Base-by-base conservation (phyloP, 64 coral and sea anemone species). In the Porites australiensis region DNA sequence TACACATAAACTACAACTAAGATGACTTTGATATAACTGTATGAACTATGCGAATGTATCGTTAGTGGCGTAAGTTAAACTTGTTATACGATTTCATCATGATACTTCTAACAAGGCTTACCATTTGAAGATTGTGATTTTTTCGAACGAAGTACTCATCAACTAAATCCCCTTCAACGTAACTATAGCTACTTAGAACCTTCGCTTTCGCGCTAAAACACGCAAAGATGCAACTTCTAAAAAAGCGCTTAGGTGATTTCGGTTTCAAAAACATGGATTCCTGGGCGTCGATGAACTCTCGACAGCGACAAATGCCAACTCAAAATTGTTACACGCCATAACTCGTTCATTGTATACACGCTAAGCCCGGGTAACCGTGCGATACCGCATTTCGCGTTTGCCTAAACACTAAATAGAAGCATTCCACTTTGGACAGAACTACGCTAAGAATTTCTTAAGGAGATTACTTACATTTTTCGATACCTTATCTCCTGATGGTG, bases 401-500 rank as follows among this genome's bases (percentile, higher is more conserved):
- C 81, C 81, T 84, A 65, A 50, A 61, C 81, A 44, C 64, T n/a
- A 11, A 11, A 76, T 47, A 76, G 44, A 75, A 46, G 45, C 15
- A 49, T 76, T 48, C 12, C 27, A 19, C 57, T 77, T 44, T 5
- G 9, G 43, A 15, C 46, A 51, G 6, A 84, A 11, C 50, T 7
- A 44, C 63, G 18, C 63, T 18, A 14, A 12, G 43, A 83, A 83
- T 83, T 84, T 46, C n/a, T 49, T 12, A 64, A 64, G 54, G 2
- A 69, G 81, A 68, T 84, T 69, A 84, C 16, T 84, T 22, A 44
- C 61, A 84, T 84, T 84, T 66, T 68, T 84, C 43, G 11, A 4
- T 16, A 18, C 3, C 5, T 68, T 50, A 49, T 50, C 48, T 68
- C 43, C 15, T n/a, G 4, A 50, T 69, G 2, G 47, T 50, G 7